Evolutionary conservation across 2,113 vertebrate genomes (phyloP), one percentile per base, ranked within the genome.

Genomic region (Triplophysa rosa): DNA sequence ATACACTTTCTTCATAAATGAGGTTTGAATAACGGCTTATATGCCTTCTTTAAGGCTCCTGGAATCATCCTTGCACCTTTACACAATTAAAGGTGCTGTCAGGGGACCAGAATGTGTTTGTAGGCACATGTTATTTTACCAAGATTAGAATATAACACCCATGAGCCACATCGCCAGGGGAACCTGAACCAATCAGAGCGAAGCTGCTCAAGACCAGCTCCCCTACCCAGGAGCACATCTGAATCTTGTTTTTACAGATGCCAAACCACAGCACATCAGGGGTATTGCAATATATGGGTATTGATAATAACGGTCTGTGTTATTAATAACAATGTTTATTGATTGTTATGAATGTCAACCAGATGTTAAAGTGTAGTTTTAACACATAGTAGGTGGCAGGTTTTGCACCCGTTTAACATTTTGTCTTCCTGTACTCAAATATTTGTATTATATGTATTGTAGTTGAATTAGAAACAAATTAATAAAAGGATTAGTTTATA

Each of bases 101-200:
- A 77, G 45, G 45, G 26, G 62, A 77, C 33, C 19, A 16, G 42
- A 47, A 65, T 17, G 2, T 52, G 26, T 65, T 26, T 77, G 6
- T 40, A 54, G 47, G 47, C 62, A 47, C 23, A 73, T 40, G 42
- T 77, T 54, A 11, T 76, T 52, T 49, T 19, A 75, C 73, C 4
- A 64, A 37, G 24, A 52, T 65, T 76, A 76, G 73, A 54, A 61
- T 16, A 37, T 45, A 65, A 65, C 16, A 24, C 61, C 73, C 45
- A 16, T 65, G 73, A 65, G 73, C 6, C 13, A 65, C 61, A 76
- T 8, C 63, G 17, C 45, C 42, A 49, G 29, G 45, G 61, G 40
- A 45, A 19, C 71, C 37, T 74, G 61, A 64, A 65, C 24, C 45
- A 77, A 77, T 77, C 23, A 61, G 40, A 14, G 40, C n/a, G 37